Conservation (phyloP, 2,113 vertebrate genomes). For the Pleuronectes platessa region DNA sequence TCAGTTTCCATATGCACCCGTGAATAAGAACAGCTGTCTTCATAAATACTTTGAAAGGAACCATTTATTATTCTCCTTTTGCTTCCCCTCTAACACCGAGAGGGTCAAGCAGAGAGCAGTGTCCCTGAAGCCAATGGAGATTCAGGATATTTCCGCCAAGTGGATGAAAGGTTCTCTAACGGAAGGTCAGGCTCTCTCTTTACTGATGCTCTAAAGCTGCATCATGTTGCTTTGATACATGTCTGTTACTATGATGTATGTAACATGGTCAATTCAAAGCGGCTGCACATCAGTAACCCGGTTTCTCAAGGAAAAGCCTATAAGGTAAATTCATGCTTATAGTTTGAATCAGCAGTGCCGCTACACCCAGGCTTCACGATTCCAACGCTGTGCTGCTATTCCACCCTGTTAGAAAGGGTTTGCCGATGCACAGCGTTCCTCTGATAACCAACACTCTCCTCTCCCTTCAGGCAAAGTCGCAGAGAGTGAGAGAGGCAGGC, state of each 20-base stretch:
- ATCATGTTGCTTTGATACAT: conserved; percentile 4
- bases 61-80: background rate
- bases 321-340: conserved; percentile 25
- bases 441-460: conserved; percentile 64
- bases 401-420: conserved; percentile 64
- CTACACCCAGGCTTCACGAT: conserved; percentile 40
- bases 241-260: conserved; percentile 4
- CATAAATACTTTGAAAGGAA: background rate
- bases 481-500: conserved; percentile 50
- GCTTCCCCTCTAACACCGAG: background rate
- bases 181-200: conserved; percentile 16
- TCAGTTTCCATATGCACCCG: background rate
- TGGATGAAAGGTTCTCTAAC: conserved; percentile 8
- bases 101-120: background rate
- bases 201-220: conserved; percentile 1
- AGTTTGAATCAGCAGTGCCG: conserved; percentile 54
- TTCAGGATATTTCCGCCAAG: conserved; percentile 8
- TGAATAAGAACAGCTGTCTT: background rate
- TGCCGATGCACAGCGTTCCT: conserved; percentile 47
- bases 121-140: background rate
- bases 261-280: background rate
- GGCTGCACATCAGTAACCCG: conserved; percentile 1
- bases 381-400: conserved; percentile 51
- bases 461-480: conserved; percentile 56
- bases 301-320: conserved; percentile 31